Evolutionary conservation across 2,113 vertebrate species (phyloP).

Genomic region (Phyllostomus hastatus): DNA sequence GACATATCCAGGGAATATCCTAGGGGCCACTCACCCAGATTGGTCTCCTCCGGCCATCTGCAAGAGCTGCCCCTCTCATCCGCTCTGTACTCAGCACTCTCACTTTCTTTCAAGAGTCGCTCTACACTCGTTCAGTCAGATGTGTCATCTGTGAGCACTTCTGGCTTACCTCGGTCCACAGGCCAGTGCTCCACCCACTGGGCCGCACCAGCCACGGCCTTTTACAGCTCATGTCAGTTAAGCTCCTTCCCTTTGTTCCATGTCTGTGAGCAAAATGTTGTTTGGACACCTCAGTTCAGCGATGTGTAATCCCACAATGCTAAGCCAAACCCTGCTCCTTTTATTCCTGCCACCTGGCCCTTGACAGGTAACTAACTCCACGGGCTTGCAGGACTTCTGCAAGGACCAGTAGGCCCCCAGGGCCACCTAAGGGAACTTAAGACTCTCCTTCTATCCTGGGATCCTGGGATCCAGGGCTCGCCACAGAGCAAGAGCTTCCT

Average conservation of each 20-base stretch:
- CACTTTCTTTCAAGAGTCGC: neutral
- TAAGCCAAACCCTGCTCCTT: neutral
- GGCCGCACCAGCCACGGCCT: too few species aligned
- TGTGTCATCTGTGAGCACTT: neutral
- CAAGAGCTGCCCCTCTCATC: neutral
- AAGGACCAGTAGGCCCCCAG: neutral
- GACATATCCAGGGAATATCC: neutral
- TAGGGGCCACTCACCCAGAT: neutral
- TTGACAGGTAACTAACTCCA: neutral
- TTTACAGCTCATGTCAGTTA: neutral
- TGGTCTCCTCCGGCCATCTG: neutral
- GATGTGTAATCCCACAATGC: neutral
- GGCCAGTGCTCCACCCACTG: too few species aligned
- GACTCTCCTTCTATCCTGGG: neutral
- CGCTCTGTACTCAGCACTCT: fast-evolving
- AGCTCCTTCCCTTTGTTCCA: neutral
- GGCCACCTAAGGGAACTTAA: neutral
- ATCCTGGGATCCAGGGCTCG: neutral
- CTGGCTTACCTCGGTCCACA: neutral
- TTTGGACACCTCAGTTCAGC: neutral
- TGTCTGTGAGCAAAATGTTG: neutral
- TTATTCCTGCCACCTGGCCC: neutral
- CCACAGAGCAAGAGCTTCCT: neutral
- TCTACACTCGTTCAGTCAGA: neutral
- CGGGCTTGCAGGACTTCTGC: neutral